Percentiles rank a stretch among this genome's conserved stretches.
These are phyloP conservation scores for Xyrichtys novacula DNA, from an alignment of 2,797 vertebrate species.

Conservation along the genomic window DNA sequence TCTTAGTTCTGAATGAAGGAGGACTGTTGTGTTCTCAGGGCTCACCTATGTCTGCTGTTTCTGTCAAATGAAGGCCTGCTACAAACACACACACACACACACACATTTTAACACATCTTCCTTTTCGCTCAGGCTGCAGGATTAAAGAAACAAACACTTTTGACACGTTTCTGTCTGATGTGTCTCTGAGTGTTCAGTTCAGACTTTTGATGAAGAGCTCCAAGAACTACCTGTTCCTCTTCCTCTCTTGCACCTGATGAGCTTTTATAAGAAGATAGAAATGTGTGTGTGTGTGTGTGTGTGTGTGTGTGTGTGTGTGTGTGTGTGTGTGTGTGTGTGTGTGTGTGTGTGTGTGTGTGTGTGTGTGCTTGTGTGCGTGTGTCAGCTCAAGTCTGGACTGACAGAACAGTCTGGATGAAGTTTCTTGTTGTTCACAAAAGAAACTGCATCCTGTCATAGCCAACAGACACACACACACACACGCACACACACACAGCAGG, in stretches of 20 bases:
- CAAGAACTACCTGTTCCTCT: conserved; percentile 22
- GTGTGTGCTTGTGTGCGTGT: no score
- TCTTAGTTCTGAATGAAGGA: conserved; percentile 68
- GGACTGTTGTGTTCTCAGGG: conserved; percentile 53
- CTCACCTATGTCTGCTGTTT: conserved; percentile 63
- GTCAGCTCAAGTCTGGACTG: no score
- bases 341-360: no score
- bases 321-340: no score
- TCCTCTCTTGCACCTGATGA: conserved; percentile 8
- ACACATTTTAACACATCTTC: background rate
- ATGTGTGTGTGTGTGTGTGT: no score
- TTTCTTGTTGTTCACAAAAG: no score
- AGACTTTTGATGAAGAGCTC: background rate
- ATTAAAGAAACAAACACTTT: conserved; percentile 49
- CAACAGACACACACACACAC: conserved; percentile 17
- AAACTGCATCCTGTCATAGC: conserved; percentile 55
- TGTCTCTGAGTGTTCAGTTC: conserved; percentile 12
- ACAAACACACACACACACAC: background rate
- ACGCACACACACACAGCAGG: background rate
- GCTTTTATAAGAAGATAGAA: no score
- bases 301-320: no score
- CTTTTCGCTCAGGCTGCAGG: conserved; percentile 17
- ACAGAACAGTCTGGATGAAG: no score
- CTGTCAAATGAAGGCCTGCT: conserved; percentile 39
- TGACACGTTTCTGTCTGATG: conserved; percentile 44